These are phyloP conservation scores for Epinotia bilunana DNA, from an alignment of 2,888 invertebrate genomes.

Conservation along the genomic window DNA sequence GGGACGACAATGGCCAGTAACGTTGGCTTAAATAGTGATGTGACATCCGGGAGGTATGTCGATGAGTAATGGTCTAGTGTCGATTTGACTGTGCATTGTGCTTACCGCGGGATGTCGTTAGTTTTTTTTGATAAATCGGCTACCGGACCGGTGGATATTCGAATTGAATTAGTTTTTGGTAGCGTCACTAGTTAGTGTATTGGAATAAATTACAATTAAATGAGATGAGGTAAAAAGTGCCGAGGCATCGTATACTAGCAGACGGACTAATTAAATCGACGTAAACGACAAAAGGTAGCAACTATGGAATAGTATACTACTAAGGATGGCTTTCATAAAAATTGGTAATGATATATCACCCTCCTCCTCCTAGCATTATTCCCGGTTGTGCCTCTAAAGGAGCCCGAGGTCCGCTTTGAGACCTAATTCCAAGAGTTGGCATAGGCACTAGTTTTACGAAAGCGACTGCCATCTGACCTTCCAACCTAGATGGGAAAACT, in stretches of 20 bases:
- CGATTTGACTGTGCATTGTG: slow-evolving; percentile 50
- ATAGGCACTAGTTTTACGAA: too few species aligned
- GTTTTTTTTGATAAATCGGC: slow-evolving; percentile 53
- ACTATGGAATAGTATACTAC: background rate
- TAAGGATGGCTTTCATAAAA: too few species aligned
- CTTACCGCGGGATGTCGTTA: slow-evolving; percentile 57
- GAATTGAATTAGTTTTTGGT: slow-evolving; percentile 25
- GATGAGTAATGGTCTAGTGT: slow-evolving; percentile 70
- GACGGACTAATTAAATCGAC: background rate
- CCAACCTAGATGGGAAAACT: too few species aligned
- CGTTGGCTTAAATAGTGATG: slow-evolving; percentile 65
- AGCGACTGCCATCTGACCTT: too few species aligned
- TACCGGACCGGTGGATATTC: slow-evolving; percentile 48
- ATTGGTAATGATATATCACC: too few species aligned
- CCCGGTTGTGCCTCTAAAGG: too few species aligned
- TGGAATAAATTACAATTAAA: slow-evolving; percentile 26
- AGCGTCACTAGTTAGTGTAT: slow-evolving; percentile 14
- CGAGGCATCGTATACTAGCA: background rate
- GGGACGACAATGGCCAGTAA: slow-evolving; percentile 56
- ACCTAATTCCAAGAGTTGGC: too few species aligned
- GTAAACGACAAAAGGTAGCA: background rate
- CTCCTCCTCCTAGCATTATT: too few species aligned
- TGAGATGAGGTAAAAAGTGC: background rate
- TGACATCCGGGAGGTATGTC: slow-evolving; percentile 76
- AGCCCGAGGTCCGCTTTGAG: too few species aligned